These are phyloP conservation scores for Casuarius casuarius DNA, from an alignment of 2,113 vertebrate genomes.

Conservation along the genomic window DNA sequence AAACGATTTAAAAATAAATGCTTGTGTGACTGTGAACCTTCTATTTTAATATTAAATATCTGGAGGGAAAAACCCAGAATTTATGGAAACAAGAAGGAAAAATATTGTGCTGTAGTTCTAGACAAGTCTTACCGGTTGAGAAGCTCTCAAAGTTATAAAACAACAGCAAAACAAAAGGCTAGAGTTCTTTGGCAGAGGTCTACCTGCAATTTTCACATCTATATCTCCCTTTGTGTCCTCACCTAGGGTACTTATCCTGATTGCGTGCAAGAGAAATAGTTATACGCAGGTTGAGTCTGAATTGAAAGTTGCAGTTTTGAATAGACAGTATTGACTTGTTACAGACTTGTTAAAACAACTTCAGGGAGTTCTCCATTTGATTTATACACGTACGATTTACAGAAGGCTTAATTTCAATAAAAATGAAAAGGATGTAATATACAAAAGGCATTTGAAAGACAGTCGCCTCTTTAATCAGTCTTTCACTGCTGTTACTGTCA, in stretches of 20 bases:
- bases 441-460: conserved; percentile 2
- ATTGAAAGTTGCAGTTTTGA: conserved; percentile 27
- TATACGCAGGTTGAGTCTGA: background rate
- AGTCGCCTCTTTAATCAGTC: background rate
- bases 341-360: background rate
- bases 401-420: conserved; percentile 36
- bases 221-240: background rate
- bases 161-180: background rate
- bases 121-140: background rate
- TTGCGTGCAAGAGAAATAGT: background rate
- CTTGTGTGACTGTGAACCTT: background rate
- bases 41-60: background rate
- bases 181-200: background rate
- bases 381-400: background rate
- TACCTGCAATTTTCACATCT: conserved; percentile 13
- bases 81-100: background rate
- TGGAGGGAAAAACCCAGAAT: background rate
- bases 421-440: conserved; percentile 2
- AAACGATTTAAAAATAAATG: background rate
- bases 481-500: background rate
- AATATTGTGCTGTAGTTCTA: background rate
- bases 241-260: background rate
- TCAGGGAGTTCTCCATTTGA: conserved; percentile 17
- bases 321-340: background rate
- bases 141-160: background rate